Base-by-base conservation (phyloP, 1,140 invertebrate genomes). In the Temnothorax curvispinosus region DNA sequence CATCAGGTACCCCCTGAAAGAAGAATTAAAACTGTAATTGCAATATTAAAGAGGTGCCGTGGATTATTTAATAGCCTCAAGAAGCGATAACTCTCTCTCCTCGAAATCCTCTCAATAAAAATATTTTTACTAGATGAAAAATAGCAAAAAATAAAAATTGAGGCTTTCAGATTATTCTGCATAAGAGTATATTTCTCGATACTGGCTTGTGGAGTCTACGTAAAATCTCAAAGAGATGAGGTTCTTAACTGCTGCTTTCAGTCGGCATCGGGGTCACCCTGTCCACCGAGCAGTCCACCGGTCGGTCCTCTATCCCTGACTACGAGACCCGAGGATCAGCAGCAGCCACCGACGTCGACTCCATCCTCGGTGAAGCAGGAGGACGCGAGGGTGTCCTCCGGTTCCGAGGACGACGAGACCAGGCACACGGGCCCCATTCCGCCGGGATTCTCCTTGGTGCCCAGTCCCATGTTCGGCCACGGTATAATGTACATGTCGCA, bases 401-500 rank as follows among this genome's bases (percentile, higher is more conserved):
- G 94, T 44, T 95, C 95, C 11, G 95, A 95, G 3, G 95, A 95
- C 71, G 95, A 95, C 18, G 95, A 95, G 75, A 85, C 93, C 18
- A 94, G 93, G 85, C 94, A 94, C 65, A 94, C 94, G 15, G 96
- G 96, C 86, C 96, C 96, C 21, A 91, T 97, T 72, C 95, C 95
- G 47, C 95, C 96, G 6, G 96, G 96, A 38, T 98, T 98, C 92
- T 97, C 98, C 3, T 95, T 98, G 93, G 97, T 98, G 1, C 97
- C 97, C 54, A 98, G 98, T 93, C 97, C 97, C 1, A 98, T 98
- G 97, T 98, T 98, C 94, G 96, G 96, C 60, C 98, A 98, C 92
- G 97, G 97, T 84, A 98, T 98, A 90, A 98, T 98, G 97, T 98
- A 98, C 93, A 98, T 98, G 98, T 98, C 97, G 89, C 98, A 98